Evolutionary conservation across 2,888 invertebrate genomes (phyloP).

Genomic region (Polydrusus tereticollis): DNA sequence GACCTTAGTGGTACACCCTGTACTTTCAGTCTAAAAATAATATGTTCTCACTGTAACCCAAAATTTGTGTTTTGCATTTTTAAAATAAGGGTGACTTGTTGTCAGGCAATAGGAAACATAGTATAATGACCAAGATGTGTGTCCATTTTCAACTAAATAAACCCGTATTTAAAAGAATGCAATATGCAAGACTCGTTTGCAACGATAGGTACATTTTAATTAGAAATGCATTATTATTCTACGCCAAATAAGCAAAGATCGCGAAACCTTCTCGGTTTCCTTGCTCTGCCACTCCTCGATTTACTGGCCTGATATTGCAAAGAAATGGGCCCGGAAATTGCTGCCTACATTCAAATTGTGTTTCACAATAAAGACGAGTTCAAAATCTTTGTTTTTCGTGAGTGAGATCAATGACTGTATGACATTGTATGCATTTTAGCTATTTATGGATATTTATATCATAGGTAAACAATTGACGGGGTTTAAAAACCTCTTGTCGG

Average conservation of each 20-base stretch:
- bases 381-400: background rate
- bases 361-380: constrained; percentile 9
- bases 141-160: too few relatives aligned
- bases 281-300: constrained; percentile 13
- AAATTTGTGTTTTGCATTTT: too few relatives aligned
- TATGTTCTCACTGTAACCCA: too few relatives aligned
- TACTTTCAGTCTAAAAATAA: too few relatives aligned
- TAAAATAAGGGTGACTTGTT: too few relatives aligned
- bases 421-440: background rate
- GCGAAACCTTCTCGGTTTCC: background rate
- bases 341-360: constrained; percentile 11
- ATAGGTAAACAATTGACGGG: too few relatives aligned
- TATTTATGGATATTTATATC: background rate
- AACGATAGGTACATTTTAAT: background rate
- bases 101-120: too few relatives aligned
- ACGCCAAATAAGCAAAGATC: background rate
- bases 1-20: too few relatives aligned
- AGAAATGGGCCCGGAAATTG: constrained; percentile 23
- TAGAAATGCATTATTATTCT: background rate
- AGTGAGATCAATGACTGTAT: background rate
- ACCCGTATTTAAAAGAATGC: too few relatives aligned
- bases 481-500: too few relatives aligned
- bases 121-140: too few relatives aligned
- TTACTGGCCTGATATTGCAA: constrained; percentile 15
- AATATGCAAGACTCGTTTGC: background rate